Evolutionary conservation across 2,797 vertebrate genomes (phyloP).

Genomic region (Phoxinus dragarum): DNA sequence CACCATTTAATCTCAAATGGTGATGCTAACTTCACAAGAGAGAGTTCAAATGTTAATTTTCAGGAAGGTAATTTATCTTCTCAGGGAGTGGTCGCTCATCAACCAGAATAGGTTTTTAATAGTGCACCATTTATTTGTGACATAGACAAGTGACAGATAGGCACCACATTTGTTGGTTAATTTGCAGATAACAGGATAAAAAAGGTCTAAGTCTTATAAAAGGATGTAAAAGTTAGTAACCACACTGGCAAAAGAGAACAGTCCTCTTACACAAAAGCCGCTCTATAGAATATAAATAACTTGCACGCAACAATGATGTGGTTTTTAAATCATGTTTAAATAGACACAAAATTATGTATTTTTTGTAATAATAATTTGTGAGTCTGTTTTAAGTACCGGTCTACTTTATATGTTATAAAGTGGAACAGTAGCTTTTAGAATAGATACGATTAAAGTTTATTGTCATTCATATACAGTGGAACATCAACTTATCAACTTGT

Average conservation of each 20-base stretch:
- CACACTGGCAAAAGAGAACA: not conserved
- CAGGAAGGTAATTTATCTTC: no score
- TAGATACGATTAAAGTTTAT: no score
- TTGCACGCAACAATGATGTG: not conserved
- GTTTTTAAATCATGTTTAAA: not conserved
- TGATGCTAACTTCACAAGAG: no score
- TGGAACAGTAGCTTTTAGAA: no score
- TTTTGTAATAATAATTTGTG: no score
- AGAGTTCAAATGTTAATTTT: no score
- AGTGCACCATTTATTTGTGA: not conserved
- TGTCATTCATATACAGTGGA: no score
- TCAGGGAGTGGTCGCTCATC: no score
- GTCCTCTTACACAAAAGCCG: not conserved
- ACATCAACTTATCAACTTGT: no score
- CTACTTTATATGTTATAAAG: no score
- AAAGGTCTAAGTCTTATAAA: not conserved
- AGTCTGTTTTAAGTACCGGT: no score
- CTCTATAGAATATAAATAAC: not conserved
- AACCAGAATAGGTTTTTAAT: not conserved
- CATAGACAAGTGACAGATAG: not conserved
- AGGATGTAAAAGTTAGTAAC: not conserved
- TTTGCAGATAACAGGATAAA: constrained; percentile 4
- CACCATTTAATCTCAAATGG: no score
- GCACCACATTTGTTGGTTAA: not conserved
- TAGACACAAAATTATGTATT: not conserved